phyloP scores from a whole-genome alignment of 2,888 invertebrate genomes.

The Mamestra brassicae region DNA sequence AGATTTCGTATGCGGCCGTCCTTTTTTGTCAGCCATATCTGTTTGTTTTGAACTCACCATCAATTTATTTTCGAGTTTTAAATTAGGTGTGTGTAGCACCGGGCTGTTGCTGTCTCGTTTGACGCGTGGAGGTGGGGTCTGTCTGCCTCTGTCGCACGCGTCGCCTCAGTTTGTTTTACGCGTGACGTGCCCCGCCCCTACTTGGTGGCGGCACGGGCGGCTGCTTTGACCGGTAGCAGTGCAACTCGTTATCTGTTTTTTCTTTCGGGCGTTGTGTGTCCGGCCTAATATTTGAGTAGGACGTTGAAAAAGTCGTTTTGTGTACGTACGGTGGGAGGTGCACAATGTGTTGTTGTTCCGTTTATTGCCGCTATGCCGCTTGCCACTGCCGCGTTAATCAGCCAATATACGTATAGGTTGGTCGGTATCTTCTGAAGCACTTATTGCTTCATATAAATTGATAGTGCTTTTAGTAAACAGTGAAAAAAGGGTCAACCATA shows the following conservation, averaged over 20 bases:
- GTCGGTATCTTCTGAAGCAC: slow-evolving; percentile 44
- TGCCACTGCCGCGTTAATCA: slow-evolving; percentile 60
- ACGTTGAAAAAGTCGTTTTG: slow-evolving; percentile 84
- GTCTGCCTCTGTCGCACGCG: slow-evolving; percentile 79
- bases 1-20: slow-evolving; percentile 86
- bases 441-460: slow-evolving; percentile 14
- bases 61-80: slow-evolving; percentile 89
- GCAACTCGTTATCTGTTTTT: slow-evolving; percentile 88
- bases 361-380: slow-evolving; percentile 76
- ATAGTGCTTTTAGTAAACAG: neutral
- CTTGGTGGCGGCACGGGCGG: slow-evolving; percentile 81
- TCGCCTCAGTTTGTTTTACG: slow-evolving; percentile 89
- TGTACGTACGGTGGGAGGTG: slow-evolving; percentile 83
- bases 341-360: slow-evolving; percentile 74
- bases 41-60: slow-evolving; percentile 90
- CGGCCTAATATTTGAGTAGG: slow-evolving; percentile 88
- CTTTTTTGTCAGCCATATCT: slow-evolving; percentile 90
- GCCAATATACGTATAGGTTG: slow-evolving; percentile 50
- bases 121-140: slow-evolving; percentile 60
- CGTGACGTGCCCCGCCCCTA: slow-evolving; percentile 89
- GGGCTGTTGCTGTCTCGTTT: slow-evolving; percentile 77
- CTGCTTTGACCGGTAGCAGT: slow-evolving; percentile 88
- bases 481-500: neutral
- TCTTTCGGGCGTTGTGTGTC: slow-evolving; percentile 84
- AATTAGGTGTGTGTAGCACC: slow-evolving; percentile 86